Conservation (phyloP, 2,797 vertebrate species). For the Tinamus major region DNA sequence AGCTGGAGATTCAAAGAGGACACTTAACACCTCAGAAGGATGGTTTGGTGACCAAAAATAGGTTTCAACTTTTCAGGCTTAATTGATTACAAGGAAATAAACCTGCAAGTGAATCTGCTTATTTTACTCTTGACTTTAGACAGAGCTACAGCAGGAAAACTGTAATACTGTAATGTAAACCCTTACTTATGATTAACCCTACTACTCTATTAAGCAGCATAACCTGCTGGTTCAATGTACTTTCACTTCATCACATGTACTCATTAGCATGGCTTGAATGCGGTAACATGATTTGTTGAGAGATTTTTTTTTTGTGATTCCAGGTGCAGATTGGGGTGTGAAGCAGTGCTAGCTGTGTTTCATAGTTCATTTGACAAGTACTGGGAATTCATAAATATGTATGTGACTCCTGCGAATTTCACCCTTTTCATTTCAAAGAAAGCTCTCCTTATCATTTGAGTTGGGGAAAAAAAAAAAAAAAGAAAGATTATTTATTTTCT, state of each 20-base stretch:
- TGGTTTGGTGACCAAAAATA: background rate
- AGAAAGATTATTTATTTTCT: background rate
- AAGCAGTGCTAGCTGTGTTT: background rate
- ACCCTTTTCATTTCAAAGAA: background rate
- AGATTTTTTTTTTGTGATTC: background rate
- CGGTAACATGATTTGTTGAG: background rate
- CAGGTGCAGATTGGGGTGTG: background rate
- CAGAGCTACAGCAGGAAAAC: background rate
- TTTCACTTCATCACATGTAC: background rate
- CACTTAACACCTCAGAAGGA: background rate
- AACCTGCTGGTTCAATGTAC: background rate
- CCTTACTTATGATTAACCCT: background rate
- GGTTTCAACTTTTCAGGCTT: background rate
- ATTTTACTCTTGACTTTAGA: background rate
- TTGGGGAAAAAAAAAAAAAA: background rate
- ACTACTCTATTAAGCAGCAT: background rate
- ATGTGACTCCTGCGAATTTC: background rate
- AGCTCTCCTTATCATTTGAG: background rate
- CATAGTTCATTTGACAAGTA: fast-evolving
- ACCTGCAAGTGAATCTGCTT: background rate
- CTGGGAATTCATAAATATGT: background rate
- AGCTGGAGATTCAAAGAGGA: background rate
- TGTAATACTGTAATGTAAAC: background rate
- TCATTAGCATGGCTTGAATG: background rate
- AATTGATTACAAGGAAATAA: background rate